Evolutionary conservation across 1,140 invertebrate species (phyloP).

Genomic region (Formica exsecta): DNA sequence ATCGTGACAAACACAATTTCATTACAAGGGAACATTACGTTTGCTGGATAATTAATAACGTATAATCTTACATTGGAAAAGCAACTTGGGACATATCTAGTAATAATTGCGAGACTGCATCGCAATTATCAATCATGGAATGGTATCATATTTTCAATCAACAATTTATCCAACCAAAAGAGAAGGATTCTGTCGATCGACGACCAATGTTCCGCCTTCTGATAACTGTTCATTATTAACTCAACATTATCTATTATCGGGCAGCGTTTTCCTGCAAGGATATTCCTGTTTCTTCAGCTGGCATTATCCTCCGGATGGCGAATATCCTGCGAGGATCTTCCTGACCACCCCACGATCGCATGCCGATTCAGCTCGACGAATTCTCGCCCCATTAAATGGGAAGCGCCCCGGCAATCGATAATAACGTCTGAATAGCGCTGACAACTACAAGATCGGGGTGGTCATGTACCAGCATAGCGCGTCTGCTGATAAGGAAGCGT

Average conservation of each 20-base stretch:
- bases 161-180: not conserved
- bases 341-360: conserved; percentile 42
- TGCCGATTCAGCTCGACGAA: conserved; percentile 14
- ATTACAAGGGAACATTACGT: not conserved
- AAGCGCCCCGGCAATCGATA: conserved; percentile 41
- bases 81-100: not conserved
- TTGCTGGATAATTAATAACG: not conserved
- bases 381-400: not conserved
- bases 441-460: conserved; percentile 26
- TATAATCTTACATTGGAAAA: not conserved
- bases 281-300: not conserved
- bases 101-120: not conserved
- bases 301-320: not conserved
- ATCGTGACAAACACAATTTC: not conserved
- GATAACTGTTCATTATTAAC: conserved; percentile 6
- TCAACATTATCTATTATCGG: not conserved
- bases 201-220: not conserved
- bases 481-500: conserved; percentile 79
- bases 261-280: not conserved
- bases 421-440: conserved; percentile 36
- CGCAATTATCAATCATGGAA: not conserved
- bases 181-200: not conserved
- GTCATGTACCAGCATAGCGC: conserved; percentile 40
- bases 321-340: conserved; percentile 11
- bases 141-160: not conserved